Evolutionary conservation across 2,888 invertebrate species (phyloP).

Genomic region (Oligia fasciuncula): DNA sequence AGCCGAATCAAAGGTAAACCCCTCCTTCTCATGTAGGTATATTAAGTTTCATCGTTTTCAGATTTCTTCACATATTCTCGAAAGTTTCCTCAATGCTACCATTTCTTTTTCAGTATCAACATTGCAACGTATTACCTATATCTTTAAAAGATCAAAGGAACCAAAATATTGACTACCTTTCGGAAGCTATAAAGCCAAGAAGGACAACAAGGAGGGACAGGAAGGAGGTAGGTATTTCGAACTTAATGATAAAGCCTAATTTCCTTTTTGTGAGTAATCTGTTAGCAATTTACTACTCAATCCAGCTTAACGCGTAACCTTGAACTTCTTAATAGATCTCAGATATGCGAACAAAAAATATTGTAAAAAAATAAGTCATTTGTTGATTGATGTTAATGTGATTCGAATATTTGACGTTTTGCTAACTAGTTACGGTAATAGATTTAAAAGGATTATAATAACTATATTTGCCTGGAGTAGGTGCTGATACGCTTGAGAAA

Average conservation of each 20-base stretch:
- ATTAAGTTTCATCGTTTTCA: background rate
- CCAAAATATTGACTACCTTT: background rate
- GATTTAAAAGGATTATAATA: slow-evolving; percentile 1
- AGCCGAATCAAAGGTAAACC: background rate
- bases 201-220: background rate
- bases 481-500: background rate
- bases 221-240: background rate
- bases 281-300: slow-evolving; percentile 54
- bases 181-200: background rate
- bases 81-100: background rate
- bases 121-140: background rate
- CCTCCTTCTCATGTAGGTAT: background rate
- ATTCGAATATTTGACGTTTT: slow-evolving; percentile 8
- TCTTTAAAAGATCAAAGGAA: slow-evolving; percentile 13
- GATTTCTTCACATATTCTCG: background rate
- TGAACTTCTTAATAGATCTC: slow-evolving; percentile 48
- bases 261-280: slow-evolving; percentile 48
- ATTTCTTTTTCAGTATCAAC: background rate
- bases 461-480: slow-evolving; percentile 5
- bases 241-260: slow-evolving; percentile 17
- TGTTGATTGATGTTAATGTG: slow-evolving; percentile 41
- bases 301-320: slow-evolving; percentile 60
- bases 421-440: background rate
- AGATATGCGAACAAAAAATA: slow-evolving; percentile 41
- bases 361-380: slow-evolving; percentile 32